Conservation (phyloP, 2,113 vertebrate species). For the Cynocephalus volans region DNA sequence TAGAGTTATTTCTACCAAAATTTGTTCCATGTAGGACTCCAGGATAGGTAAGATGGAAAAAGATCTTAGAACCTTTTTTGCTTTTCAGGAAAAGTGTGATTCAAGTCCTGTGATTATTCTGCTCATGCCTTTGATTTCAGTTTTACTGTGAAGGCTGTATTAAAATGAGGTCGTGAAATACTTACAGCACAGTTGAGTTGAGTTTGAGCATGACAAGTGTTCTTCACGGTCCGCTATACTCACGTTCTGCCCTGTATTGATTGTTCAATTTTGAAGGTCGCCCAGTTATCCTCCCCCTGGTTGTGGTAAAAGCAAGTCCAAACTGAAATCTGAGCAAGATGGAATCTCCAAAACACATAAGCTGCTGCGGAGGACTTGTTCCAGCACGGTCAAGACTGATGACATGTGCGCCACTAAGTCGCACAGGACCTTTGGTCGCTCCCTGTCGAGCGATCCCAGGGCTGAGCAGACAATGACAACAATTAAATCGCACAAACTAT, state of each 20-base stretch:
- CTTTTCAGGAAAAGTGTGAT: neutral
- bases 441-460: slow-evolving; percentile 91
- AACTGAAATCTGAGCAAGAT: slow-evolving; percentile 94
- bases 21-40: neutral
- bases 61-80: neutral
- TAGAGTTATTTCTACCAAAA: neutral
- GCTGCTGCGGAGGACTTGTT: slow-evolving; percentile 93
- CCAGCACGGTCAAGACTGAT: slow-evolving; percentile 92
- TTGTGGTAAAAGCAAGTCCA: slow-evolving; percentile 94
- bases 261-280: slow-evolving; percentile 89
- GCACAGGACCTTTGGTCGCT: slow-evolving; percentile 92
- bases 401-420: slow-evolving; percentile 91
- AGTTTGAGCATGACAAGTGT: accelerated
- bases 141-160: neutral
- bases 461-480: slow-evolving; percentile 90
- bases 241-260: neutral
- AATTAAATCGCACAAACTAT: slow-evolving; percentile 92
- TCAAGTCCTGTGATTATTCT: neutral
- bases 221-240: too few relatives aligned
- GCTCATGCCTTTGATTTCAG: neutral
- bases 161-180: too few relatives aligned
- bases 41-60: neutral
- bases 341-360: slow-evolving; percentile 95
- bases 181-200: neutral
- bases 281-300: slow-evolving; percentile 96